Evolutionary conservation across 2,797 vertebrate species (phyloP).

Genomic region (Trematomus bernacchii): DNA sequence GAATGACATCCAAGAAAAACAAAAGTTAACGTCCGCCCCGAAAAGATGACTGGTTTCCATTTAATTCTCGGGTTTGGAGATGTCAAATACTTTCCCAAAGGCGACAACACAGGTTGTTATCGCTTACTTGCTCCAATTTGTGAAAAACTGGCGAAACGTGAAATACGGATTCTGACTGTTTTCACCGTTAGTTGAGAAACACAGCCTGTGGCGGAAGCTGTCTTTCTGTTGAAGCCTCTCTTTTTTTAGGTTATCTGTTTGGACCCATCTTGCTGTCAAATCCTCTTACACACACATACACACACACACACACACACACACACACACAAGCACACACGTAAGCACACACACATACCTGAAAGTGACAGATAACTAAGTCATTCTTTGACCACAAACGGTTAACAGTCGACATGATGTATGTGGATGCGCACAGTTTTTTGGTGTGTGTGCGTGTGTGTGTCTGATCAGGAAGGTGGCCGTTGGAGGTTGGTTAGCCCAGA

Average conservation of each 20-base stretch:
- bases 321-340: constrained; percentile 18
- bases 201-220: constrained; percentile 62
- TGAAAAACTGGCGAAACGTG: constrained; percentile 29
- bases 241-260: constrained; percentile 66
- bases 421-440: constrained; percentile 66
- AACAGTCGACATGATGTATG: constrained; percentile 78
- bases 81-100: neutral
- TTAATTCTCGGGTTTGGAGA: neutral
- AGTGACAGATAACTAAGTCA: constrained; percentile 81
- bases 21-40: neutral
- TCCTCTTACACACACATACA: constrained; percentile 30
- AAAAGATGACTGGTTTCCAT: neutral
- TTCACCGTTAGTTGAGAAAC: constrained; percentile 66
- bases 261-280: constrained; percentile 59
- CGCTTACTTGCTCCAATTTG: constrained; percentile 6
- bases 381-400: constrained; percentile 86
- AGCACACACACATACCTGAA: constrained; percentile 75
- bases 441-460: constrained; percentile 67
- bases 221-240: constrained; percentile 38
- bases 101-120: neutral
- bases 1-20: neutral
- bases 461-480: constrained; percentile 83
- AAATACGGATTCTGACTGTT: constrained; percentile 51
- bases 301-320: constrained; percentile 4
- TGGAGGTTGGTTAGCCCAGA: constrained; percentile 81